Evolutionary conservation across 1,140 invertebrate species (phyloP).

Genomic region (Drosophila mayri): DNA sequence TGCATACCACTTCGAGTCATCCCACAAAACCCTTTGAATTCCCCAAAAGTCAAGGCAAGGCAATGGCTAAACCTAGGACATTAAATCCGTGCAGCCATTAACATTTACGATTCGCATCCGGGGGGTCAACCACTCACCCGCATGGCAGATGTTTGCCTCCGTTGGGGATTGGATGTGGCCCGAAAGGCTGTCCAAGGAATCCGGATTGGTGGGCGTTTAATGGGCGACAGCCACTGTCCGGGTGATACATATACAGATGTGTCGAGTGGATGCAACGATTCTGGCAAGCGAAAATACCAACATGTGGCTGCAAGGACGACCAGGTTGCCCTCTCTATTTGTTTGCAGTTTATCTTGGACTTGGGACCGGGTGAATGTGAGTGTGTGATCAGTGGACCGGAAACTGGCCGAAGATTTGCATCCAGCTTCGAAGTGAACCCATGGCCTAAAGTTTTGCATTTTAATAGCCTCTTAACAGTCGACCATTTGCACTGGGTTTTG

Average conservation of each 20-base stretch:
- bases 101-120: slow-evolving; percentile 63
- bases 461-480: slow-evolving; percentile 65
- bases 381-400: slow-evolving; percentile 15
- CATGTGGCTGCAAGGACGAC: slow-evolving; percentile 13
- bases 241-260: slow-evolving; percentile 10
- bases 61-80: slow-evolving; percentile 25
- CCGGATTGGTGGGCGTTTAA: slow-evolving; percentile 46
- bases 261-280: slow-evolving; percentile 19
- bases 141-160: slow-evolving; percentile 32
- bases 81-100: slow-evolving; percentile 59
- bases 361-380: neutral
- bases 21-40: slow-evolving; percentile 23
- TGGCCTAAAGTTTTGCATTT: slow-evolving; percentile 68
- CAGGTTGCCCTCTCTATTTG: slow-evolving; percentile 29
- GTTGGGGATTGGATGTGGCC: slow-evolving; percentile 14
- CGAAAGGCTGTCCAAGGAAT: neutral
- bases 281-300: slow-evolving; percentile 50
- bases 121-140: slow-evolving; percentile 30
- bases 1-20: slow-evolving; percentile 1
- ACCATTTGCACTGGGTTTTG: slow-evolving; percentile 42
- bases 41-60: slow-evolving; percentile 25
- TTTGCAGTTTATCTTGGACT: slow-evolving; percentile 48
- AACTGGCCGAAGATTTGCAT: slow-evolving; percentile 26
- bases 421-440: slow-evolving; percentile 16
- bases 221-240: slow-evolving; percentile 35